Evolutionary conservation across 2,797 vertebrate species (phyloP).

Genomic region (Phyllotis vaccarum): DNA sequence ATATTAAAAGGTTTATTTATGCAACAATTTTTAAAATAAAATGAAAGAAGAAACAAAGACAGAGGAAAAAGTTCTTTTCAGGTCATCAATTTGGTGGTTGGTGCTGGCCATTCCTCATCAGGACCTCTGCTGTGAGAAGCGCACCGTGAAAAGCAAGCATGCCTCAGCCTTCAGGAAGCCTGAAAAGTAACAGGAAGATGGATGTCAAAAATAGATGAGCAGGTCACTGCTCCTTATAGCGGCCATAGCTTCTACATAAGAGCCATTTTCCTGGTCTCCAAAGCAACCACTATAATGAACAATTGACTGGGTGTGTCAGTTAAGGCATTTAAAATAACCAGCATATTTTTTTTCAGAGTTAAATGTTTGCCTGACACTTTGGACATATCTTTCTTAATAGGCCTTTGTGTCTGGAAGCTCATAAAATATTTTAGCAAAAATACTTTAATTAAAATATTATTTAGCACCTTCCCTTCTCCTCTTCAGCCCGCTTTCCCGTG

Average conservation of each 20-base stretch:
- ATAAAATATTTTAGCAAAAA: neutral
- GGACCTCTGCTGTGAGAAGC: neutral
- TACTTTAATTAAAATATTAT: neutral
- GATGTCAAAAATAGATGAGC: neutral
- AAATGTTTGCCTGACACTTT: neutral
- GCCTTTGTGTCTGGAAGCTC: neutral
- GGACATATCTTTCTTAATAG: neutral
- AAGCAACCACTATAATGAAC: neutral
- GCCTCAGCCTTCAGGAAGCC: neutral
- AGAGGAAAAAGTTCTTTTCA: neutral
- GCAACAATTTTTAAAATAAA: neutral
- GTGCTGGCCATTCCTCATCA: neutral
- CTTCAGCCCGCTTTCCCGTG: neutral
- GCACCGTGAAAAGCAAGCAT: neutral
- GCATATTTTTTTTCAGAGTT: slow-evolving; percentile 2
- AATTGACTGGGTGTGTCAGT: neutral
- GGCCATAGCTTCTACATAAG: neutral
- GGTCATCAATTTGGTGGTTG: neutral
- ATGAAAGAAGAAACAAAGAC: neutral
- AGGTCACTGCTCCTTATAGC: neutral
- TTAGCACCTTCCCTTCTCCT: neutral
- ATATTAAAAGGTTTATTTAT: neutral
- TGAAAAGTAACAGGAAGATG: neutral
- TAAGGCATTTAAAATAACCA: slow-evolving; percentile 4
- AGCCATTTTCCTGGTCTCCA: neutral